Conservation (phyloP, 2,888 invertebrate species). For the Drosophila peninsularis region DNA sequence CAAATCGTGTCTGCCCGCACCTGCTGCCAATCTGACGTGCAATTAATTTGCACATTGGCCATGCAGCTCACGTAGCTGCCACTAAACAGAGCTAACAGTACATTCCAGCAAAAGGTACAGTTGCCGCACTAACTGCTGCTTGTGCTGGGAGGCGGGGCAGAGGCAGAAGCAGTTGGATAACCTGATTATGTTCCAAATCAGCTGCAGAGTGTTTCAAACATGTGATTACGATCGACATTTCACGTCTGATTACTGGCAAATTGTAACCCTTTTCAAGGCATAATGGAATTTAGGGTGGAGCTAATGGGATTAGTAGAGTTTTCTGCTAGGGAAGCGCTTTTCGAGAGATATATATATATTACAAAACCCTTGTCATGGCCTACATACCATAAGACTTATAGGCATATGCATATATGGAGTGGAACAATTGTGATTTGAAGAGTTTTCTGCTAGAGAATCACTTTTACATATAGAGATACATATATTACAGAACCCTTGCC, state of each 20-base stretch:
- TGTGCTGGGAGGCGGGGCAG: not conserved
- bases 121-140: constrained; percentile 2
- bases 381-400: too few species aligned
- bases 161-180: constrained; percentile 1
- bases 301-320: not conserved
- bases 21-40: constrained; percentile 22
- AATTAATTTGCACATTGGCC: constrained; percentile 36
- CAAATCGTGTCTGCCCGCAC: constrained; percentile 3
- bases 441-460: too few species aligned
- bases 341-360: too few species aligned
- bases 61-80: constrained; percentile 40
- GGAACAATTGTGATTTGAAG: too few species aligned
- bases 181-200: constrained; percentile 18
- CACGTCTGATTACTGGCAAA: constrained; percentile 4
- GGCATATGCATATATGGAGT: too few species aligned
- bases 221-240: constrained; percentile 10
- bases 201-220: constrained; percentile 3
- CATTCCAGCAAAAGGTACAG: constrained; percentile 5
- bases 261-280: constrained; percentile 8
- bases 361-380: too few species aligned
- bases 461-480: too few species aligned
- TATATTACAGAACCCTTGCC: too few species aligned
- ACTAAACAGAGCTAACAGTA: constrained; percentile 24
- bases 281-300: not conserved
- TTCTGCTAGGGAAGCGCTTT: not conserved